Evolutionary conservation across 2,113 vertebrate species (phyloP).

Genomic region (Cebus imitator): DNA sequence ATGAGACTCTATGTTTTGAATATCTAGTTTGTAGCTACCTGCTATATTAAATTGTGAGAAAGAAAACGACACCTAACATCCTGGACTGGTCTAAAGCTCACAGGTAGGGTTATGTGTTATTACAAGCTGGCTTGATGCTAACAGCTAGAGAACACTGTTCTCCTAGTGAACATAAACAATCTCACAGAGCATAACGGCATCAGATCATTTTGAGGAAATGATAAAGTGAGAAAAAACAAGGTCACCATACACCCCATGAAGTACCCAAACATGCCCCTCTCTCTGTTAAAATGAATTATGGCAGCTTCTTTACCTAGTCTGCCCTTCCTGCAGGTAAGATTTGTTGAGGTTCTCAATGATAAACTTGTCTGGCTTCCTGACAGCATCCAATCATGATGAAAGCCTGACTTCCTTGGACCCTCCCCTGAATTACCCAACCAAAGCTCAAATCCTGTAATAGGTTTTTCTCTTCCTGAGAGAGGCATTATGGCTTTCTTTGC

Average conservation of each 20-base stretch:
- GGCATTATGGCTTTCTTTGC: neutral
- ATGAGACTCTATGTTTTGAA: neutral
- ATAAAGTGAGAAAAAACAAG: neutral
- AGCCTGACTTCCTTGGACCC: neutral
- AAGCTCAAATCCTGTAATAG: neutral
- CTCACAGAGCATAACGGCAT: neutral
- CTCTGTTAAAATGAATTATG: neutral
- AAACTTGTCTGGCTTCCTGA: neutral
- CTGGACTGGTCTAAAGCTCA: neutral
- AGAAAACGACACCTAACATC: neutral
- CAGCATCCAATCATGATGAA: neutral
- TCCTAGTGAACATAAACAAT: neutral
- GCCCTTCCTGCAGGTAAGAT: neutral
- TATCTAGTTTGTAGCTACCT: neutral
- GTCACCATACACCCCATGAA: neutral
- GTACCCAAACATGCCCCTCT: neutral
- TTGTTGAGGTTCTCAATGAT: neutral
- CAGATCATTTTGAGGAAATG: neutral
- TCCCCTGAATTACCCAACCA: neutral
- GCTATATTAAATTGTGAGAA: neutral
- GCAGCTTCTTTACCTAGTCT: neutral
- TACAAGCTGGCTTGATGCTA: neutral
- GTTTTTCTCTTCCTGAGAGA: neutral
- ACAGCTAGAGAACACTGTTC: neutral
- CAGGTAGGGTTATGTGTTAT: neutral